Evolutionary conservation across 2,888 invertebrate species (phyloP).

Genomic region (Chorisops tibialis): DNA sequence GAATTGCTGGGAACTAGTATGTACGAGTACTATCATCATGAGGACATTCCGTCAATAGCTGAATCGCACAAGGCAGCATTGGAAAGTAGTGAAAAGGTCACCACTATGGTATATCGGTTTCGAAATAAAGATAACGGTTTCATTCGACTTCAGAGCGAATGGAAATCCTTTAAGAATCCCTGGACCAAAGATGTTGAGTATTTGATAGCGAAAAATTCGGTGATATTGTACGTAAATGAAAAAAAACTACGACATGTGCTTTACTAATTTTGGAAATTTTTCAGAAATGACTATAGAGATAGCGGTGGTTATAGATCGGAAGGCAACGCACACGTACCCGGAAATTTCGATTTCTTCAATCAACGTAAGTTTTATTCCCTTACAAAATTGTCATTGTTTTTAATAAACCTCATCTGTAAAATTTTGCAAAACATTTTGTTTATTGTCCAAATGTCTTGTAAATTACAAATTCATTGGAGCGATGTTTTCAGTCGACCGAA

Average conservation of each 20-base stretch:
- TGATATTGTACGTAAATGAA: slow-evolving; percentile 57
- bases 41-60: slow-evolving; percentile 74
- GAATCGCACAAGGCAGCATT: slow-evolving; percentile 80
- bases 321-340: slow-evolving; percentile 39
- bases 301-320: slow-evolving; percentile 53
- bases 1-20: slow-evolving; percentile 88
- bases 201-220: slow-evolving; percentile 80
- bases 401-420: slow-evolving; percentile 1
- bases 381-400: not conserved
- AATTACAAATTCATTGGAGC: too few species aligned
- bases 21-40: slow-evolving; percentile 86
- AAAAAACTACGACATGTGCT: too few species aligned
- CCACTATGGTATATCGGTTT: slow-evolving; percentile 74
- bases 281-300: slow-evolving; percentile 51
- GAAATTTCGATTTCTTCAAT: slow-evolving; percentile 57
- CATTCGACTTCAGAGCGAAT: slow-evolving; percentile 71
- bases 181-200: slow-evolving; percentile 95
- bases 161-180: slow-evolving; percentile 88
- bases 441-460: too few species aligned
- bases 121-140: slow-evolving; percentile 74
- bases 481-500: too few species aligned
- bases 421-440: too few species aligned
- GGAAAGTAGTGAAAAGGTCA: slow-evolving; percentile 60
- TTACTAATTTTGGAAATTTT: too few species aligned
- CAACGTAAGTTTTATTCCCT: slow-evolving; percentile 51